phyloP scores from a whole-genome alignment of 2,888 invertebrate genomes.

The Papilio demoleus region DNA sequence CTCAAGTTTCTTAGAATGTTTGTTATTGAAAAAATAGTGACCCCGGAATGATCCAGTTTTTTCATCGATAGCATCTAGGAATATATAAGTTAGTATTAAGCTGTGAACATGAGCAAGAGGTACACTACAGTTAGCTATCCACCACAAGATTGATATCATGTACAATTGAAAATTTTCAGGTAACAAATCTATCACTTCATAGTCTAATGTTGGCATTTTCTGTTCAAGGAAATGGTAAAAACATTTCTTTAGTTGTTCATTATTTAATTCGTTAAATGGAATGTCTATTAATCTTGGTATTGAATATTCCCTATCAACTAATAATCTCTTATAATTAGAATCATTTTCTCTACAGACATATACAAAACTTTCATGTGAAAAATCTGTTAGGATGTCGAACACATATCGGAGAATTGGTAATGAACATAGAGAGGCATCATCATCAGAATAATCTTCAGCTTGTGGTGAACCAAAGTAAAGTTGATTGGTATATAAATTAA shows the following conservation, averaged over 20 bases:
- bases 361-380: conserved; percentile 60
- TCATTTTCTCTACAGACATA: conserved; percentile 70
- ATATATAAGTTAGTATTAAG: conserved; percentile 82
- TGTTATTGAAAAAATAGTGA: conserved; percentile 73
- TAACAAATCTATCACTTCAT: conserved; percentile 66
- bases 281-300: conserved; percentile 55
- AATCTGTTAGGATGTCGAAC: conserved; percentile 77
- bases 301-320: conserved; percentile 57
- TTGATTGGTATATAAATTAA: conserved; percentile 87
- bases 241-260: conserved; percentile 60
- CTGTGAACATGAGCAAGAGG: conserved; percentile 81
- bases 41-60: conserved; percentile 83
- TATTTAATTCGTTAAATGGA: conserved; percentile 58
- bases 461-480: conserved; percentile 87
- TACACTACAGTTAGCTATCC: conserved; percentile 76
- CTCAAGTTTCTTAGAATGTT: conserved; percentile 67
- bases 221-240: conserved; percentile 77
- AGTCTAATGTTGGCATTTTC: conserved; percentile 66
- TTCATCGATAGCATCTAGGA: conserved; percentile 83
- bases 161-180: conserved; percentile 85
- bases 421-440: conserved; percentile 84
- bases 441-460: conserved; percentile 86
- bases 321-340: conserved; percentile 60
- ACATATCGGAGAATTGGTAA: conserved; percentile 85
- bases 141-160: conserved; percentile 84